Percentiles rank a stretch among this genome's conserved stretches.
Evolutionary conservation across 2,797 vertebrate genomes (phyloP).

Genomic region (Loris lydekkerianus): DNA sequence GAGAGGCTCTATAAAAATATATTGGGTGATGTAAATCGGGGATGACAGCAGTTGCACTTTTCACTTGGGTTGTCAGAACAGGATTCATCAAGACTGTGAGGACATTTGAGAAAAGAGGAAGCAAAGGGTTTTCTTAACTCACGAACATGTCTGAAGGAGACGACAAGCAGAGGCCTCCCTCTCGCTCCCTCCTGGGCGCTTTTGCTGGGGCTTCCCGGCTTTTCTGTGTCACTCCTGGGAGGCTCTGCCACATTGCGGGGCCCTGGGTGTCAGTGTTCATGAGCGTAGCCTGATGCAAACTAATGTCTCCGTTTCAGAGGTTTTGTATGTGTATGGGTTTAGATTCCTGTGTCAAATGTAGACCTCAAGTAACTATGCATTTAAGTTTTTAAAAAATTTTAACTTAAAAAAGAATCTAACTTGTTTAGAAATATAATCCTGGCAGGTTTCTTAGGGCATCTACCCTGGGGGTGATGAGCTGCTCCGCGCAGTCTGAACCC

Average conservation of each 20-base stretch:
- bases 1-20: neutral
- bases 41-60: neutral
- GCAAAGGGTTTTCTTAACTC: neutral
- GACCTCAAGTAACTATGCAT: neutral
- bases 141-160: neutral
- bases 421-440: neutral
- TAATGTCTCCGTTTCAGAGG: neutral
- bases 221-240: neutral
- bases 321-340: neutral
- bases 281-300: neutral
- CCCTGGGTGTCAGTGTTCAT: neutral
- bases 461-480: rapidly evolving
- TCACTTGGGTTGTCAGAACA: neutral
- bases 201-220: no score
- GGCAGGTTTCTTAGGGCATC: neutral
- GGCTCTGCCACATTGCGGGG: neutral
- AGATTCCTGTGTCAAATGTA: neutral
- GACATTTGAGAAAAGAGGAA: neutral
- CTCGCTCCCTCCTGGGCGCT: neutral
- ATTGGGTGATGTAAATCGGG: neutral
- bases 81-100: neutral
- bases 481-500: neutral
- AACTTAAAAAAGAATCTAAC: neutral
- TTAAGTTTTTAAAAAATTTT: neutral
- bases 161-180: neutral